Evolutionary conservation across 2,113 vertebrate genomes (phyloP).

Genomic region (Hemicordylus capensis): DNA sequence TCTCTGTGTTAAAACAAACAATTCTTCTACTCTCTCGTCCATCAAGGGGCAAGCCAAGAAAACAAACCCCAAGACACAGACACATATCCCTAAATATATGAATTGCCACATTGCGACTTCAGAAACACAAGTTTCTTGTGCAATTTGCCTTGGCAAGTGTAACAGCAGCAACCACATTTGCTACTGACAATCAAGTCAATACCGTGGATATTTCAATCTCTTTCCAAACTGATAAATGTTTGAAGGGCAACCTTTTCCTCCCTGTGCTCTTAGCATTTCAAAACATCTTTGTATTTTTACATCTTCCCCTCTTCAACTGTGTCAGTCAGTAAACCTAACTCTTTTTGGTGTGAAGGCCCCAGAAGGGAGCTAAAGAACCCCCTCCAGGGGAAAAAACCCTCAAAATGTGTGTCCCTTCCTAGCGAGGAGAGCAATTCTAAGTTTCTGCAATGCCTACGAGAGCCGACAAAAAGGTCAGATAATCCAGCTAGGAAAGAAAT

Average conservation of each 20-base stretch:
- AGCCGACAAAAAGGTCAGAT: not conserved
- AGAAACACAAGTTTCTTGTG: too few relatives aligned
- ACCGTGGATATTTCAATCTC: too few relatives aligned
- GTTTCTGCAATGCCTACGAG: not conserved
- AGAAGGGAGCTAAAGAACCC: not conserved
- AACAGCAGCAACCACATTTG: not conserved
- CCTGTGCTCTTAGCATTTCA: not conserved
- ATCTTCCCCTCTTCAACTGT: too few relatives aligned
- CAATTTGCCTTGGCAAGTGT: not conserved
- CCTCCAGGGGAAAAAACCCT: not conserved
- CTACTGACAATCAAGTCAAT: not conserved
- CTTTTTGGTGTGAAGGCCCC: too few relatives aligned
- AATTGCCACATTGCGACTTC: not conserved
- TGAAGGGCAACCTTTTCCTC: not conserved
- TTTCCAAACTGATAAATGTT: not conserved
- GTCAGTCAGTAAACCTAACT: not conserved
- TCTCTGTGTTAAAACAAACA: too few relatives aligned
- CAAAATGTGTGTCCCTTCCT: not conserved
- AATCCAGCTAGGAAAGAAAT: not conserved
- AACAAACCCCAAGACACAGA: not conserved
- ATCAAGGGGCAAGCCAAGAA: not conserved
- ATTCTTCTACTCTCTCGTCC: not conserved
- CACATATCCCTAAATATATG: not conserved
- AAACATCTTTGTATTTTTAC: fast-evolving
- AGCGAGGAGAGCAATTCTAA: not conserved